These are phyloP conservation scores for Amphipyra tragopoginis DNA, from an alignment of 2,888 invertebrate species.

Conservation along the genomic window DNA sequence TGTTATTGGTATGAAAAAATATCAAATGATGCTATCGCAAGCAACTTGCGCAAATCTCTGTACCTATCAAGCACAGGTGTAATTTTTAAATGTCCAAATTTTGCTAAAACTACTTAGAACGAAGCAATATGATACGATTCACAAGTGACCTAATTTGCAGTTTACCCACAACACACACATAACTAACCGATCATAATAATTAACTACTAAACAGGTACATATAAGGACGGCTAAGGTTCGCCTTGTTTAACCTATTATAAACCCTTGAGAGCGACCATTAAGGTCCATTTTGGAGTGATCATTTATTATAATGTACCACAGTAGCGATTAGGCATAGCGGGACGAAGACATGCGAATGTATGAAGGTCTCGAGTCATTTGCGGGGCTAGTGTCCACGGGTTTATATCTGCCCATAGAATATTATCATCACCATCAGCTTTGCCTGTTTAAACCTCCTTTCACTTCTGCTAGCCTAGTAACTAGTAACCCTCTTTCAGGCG, in stretches of 20 bases:
- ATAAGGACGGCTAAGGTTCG: conserved; percentile 53
- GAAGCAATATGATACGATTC: conserved; percentile 29
- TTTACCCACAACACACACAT: conserved; percentile 62
- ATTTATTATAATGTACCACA: conserved; percentile 46
- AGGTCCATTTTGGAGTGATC: conserved; percentile 53
- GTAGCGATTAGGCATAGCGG: conserved; percentile 56
- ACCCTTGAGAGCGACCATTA: conserved; percentile 45
- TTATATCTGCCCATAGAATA: conserved; percentile 43
- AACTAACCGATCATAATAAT: conserved; percentile 76
- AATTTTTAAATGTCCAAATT: neutral
- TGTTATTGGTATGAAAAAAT: too few species aligned
- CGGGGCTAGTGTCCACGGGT: conserved; percentile 39
- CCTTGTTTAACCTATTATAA: conserved; percentile 44
- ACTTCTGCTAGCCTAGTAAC: conserved; percentile 34
- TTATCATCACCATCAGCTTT: conserved; percentile 42
- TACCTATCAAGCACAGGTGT: too few species aligned
- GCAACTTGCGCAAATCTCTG: too few species aligned
- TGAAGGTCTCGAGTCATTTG: conserved; percentile 53
- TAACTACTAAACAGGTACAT: conserved; percentile 72
- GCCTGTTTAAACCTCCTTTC: conserved; percentile 29
- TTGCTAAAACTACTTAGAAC: conserved; percentile 14
- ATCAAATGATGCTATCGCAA: too few species aligned
- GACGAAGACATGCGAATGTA: conserved; percentile 55
- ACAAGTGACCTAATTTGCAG: conserved; percentile 47
- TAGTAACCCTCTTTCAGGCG: conserved; percentile 16